Conservation (phyloP, 2,888 invertebrate species). For the Endotricha flammealis region DNA sequence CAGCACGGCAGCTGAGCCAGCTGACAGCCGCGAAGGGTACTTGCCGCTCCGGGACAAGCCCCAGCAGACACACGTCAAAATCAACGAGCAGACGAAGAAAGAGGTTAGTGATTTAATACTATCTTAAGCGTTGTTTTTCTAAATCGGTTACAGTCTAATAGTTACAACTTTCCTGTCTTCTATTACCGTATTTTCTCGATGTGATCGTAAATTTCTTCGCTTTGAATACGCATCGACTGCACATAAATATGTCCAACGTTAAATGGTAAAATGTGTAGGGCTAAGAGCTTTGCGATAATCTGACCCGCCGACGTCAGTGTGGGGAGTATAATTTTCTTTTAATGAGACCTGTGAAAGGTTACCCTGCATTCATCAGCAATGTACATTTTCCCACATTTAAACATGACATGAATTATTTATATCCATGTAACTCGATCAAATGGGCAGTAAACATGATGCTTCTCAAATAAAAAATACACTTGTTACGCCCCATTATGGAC, state of each 20-base stretch:
- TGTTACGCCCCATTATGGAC: conserved; percentile 40
- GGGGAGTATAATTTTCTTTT: conserved; percentile 48
- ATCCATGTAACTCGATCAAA: conserved; percentile 45
- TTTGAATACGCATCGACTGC: conserved; percentile 31
- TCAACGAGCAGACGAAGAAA: conserved; percentile 75
- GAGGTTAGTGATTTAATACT: conserved; percentile 71
- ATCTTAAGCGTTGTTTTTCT: conserved; percentile 44
- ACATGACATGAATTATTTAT: conserved; percentile 59
- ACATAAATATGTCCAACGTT: conserved; percentile 32
- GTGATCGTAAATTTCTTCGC: conserved; percentile 42
- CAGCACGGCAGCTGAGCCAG: conserved; percentile 54
- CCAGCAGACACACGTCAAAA: conserved; percentile 69
- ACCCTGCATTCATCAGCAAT: conserved; percentile 37
- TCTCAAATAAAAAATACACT: conserved; percentile 34
- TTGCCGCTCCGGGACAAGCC: conserved; percentile 70
- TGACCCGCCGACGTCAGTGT: conserved; percentile 27
- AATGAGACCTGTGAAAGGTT: conserved; percentile 58
- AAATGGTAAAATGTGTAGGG: conserved; percentile 23
- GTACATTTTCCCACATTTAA: conserved; percentile 60
- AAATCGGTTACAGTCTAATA: conserved; percentile 67
- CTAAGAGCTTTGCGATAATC: conserved; percentile 32
- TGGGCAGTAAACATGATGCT: conserved; percentile 36
- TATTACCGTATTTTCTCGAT: conserved; percentile 41
- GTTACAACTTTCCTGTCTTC: conserved; percentile 50
- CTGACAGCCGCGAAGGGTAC: conserved; percentile 71